phyloP scores from a whole-genome alignment of 2,888 invertebrate genomes.

The Himalopsyche japonica region DNA sequence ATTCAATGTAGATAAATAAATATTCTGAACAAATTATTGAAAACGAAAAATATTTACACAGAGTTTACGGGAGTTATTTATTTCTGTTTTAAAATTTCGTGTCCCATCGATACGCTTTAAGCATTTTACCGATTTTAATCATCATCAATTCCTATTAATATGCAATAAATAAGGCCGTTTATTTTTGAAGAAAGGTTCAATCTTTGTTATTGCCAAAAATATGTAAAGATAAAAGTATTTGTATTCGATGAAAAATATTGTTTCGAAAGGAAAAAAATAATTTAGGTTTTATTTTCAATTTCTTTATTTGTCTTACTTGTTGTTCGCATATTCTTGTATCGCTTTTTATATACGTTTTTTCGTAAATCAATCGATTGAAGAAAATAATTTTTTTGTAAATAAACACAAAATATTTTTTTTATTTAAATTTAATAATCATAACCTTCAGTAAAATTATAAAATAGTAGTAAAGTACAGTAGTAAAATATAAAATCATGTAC shows the following conservation, averaged over 20 bases:
- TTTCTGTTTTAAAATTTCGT: background rate
- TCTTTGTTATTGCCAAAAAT: background rate
- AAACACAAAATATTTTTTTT: too few species aligned
- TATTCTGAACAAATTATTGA: background rate
- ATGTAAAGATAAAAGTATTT: background rate
- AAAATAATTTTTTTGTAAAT: background rate
- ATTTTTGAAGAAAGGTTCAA: background rate
- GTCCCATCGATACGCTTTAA: background rate
- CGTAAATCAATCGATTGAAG: background rate
- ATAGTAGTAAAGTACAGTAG: too few species aligned
- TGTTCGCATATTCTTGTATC: background rate
- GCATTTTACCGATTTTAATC: background rate
- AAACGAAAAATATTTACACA: background rate
- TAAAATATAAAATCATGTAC: too few species aligned
- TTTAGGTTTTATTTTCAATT: conserved; percentile 20
- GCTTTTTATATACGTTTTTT: background rate
- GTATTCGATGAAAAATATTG: conserved; percentile 1
- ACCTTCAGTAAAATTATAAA: too few species aligned
- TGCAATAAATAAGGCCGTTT: background rate
- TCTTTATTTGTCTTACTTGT: conserved; percentile 21
- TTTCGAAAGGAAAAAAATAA: conserved; percentile 22
- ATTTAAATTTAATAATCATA: too few species aligned
- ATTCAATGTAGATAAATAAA: background rate
- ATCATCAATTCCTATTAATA: background rate
- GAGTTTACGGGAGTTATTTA: background rate